Conservation (phyloP, 2,888 invertebrate species). For the Salticus scenicus region DNA sequence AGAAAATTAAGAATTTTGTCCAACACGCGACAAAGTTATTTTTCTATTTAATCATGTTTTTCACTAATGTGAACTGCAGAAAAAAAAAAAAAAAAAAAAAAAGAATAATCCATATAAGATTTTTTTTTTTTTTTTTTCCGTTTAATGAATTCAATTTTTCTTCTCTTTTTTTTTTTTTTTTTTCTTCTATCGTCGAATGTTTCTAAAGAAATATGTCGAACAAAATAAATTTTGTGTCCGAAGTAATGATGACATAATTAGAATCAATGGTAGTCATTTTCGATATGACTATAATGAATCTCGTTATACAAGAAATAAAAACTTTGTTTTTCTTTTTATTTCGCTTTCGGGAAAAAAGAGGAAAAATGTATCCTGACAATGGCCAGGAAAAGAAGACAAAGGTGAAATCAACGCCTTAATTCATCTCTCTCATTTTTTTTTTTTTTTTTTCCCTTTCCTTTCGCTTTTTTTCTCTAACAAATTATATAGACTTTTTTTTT, state of each 20-base stretch:
- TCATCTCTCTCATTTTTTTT: too few species aligned
- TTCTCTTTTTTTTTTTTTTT: background rate
- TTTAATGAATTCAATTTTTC: background rate
- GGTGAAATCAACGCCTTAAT: too few species aligned
- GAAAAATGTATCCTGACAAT: background rate
- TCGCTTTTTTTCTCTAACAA: too few species aligned
- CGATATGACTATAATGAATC: background rate
- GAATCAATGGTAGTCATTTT: background rate
- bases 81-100: background rate
- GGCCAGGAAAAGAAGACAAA: background rate
- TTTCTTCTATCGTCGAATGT: background rate
- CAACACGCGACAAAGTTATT: conserved; percentile 24
- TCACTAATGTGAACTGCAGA: background rate
- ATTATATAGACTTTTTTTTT: too few species aligned
- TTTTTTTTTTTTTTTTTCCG: background rate
- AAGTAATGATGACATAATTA: conserved; percentile 1
- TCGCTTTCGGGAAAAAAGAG: background rate
- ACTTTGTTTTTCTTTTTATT: background rate
- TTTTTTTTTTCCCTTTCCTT: too few species aligned
- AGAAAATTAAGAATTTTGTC: conserved; percentile 63
- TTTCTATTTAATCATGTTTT: background rate
- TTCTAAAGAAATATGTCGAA: background rate
- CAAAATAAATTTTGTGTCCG: background rate
- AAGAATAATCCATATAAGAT: background rate
- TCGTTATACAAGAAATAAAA: conserved; percentile 7